These are phyloP conservation scores for Ectemnius lituratus DNA, from an alignment of 2,888 invertebrate species.

Conservation along the genomic window DNA sequence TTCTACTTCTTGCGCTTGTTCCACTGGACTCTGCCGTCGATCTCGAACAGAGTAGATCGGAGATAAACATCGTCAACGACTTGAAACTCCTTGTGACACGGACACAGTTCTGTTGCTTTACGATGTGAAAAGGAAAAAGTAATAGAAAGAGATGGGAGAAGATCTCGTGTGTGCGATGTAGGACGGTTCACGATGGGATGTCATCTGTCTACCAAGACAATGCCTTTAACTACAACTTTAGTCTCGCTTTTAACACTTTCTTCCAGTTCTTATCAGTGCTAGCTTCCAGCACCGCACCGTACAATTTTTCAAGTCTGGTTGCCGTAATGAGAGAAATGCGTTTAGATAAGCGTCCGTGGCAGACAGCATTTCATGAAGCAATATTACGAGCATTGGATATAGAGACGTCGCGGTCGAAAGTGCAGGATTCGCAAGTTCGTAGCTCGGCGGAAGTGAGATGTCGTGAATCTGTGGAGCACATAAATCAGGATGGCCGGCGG, in stretches of 20 bases:
- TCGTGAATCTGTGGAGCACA: constrained; percentile 43
- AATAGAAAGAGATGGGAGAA: not conserved
- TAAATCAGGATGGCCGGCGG: constrained; percentile 61
- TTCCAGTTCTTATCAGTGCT: too few relatives aligned
- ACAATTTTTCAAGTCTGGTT: too few relatives aligned
- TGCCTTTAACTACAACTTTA: too few relatives aligned
- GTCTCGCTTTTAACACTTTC: too few relatives aligned
- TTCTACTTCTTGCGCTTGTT: not conserved
- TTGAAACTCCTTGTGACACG: not conserved
- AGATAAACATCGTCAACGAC: not conserved
- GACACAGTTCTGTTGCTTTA: not conserved
- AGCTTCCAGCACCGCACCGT: too few relatives aligned
- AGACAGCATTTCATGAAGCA: not conserved
- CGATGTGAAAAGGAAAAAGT: not conserved
- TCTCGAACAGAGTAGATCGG: not conserved
- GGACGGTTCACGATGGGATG: too few relatives aligned
- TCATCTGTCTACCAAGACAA: too few relatives aligned
- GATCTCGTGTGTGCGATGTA: too few relatives aligned
- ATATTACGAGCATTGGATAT: constrained; percentile 3
- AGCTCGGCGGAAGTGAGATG: constrained; percentile 54
- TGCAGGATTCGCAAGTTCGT: constrained; percentile 12
- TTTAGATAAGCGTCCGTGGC: not conserved
- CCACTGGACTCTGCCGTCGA: not conserved
- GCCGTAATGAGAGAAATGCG: too few relatives aligned
- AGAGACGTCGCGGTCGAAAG: not conserved